Evolutionary conservation across 2,888 invertebrate species (phyloP), one percentile per base, ranked within the genome.

Genomic region (Odontocolon sp.): DNA sequence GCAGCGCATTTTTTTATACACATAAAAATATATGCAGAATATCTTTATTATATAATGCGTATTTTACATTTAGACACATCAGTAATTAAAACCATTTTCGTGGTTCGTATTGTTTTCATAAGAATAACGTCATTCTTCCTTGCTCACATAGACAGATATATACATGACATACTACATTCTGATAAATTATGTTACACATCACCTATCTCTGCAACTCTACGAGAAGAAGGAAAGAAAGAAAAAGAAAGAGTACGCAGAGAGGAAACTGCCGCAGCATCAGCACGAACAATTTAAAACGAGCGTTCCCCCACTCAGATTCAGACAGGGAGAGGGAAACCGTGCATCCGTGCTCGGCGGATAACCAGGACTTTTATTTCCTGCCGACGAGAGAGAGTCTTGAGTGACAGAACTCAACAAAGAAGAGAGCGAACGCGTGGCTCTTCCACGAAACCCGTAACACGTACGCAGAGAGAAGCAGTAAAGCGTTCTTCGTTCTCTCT

Each of bases 391-490:
- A 70, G 69, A 71, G 61, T 50, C 77, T 70, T 77, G 81, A 81
- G 79, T 78, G 80, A 82, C 82, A 67, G 77, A 79, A 67, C 74
- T 82, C 81, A 79, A 78, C 80, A 70, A 77, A 78, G 54, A 57
- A 59, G 69, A 50, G 69, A 36, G 26, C 64, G 45, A 69, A 33
- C 18, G 16, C 31, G 52, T 56, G 61, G 31, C 36, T 21, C 16
- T 21, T 42, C 52, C 54, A 40, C 28, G 9, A 26, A 66, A 66
- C 45, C 54, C 45, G 45, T 40, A 45, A 31, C 69, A 70, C 70
- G 67, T 70, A 71, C 45, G 18, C 23, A 14, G 45, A 47, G 38
- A 18, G 8, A 21, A 50, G 1, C 50, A 11, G 8, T 3, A n/a
- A 3, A 54, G 16, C 52, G 52, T 54, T 54, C 33, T 54, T 14